Conservation (phyloP, 2,113 vertebrate genomes). For the Eretmochelys imbricata region DNA sequence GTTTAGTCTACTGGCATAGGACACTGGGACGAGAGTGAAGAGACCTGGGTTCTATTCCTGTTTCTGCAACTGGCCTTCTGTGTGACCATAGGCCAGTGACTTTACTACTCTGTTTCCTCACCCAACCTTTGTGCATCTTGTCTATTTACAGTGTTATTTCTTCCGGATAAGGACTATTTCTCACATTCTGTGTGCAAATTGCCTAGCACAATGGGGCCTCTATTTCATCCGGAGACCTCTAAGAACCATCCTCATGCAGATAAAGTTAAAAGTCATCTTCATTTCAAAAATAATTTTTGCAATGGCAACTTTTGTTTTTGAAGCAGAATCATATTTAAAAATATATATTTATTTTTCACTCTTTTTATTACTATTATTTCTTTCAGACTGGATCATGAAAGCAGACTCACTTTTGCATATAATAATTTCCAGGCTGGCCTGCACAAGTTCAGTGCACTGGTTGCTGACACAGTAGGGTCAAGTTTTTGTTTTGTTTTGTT, state of each 20-base stretch:
- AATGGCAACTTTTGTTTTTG: background rate
- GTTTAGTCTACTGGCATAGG: background rate
- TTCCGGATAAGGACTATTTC: background rate
- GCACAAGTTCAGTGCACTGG: background rate
- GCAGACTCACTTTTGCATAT: background rate
- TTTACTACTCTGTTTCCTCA: background rate
- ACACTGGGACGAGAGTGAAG: accelerated
- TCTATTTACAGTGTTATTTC: accelerated
- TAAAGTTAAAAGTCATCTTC: accelerated
- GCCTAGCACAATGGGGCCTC: accelerated
- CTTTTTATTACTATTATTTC: background rate
- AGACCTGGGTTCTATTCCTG: background rate
- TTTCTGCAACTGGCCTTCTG: background rate
- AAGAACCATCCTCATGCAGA: background rate
- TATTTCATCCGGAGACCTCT: accelerated
- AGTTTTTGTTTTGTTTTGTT: background rate
- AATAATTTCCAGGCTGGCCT: background rate
- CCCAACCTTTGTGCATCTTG: background rate
- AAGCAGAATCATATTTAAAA: background rate
- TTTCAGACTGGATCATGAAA: background rate
- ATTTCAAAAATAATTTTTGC: background rate
- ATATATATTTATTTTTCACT: accelerated
- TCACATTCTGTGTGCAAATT: background rate
- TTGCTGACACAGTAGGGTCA: background rate
- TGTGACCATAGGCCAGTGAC: background rate